Base-by-base conservation (phyloP, 92 coral and sea anemone species). In the Paramuricea clavata region DNA sequence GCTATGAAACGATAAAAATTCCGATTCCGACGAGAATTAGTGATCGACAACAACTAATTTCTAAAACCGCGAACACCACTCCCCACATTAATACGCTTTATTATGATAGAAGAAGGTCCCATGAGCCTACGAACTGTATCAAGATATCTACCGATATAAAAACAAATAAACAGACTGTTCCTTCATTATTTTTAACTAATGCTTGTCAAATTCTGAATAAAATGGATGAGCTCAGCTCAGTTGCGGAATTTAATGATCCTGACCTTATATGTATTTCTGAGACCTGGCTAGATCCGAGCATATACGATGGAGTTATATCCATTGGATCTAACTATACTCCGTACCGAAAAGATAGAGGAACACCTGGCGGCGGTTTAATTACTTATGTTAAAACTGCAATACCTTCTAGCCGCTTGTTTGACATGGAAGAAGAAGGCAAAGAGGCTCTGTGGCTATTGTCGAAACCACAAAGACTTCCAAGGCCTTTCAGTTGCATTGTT, bases 401-500 rank as follows among this genome's bases (percentile, higher is more conserved):
- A 35, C 86, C 86, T 10, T 34, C 78, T 34, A 82, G 16, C 7
- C 86, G 86, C 9, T 49, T 82, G 62, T 49, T 26, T 3, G 26
- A 82, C 8, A 0, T 81, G 25, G 85, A 81, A n/a, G 72, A 30
- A 27, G 74, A 81, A 13, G 52, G 74, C n/a, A 81, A 81, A 60
- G 85, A 81, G 54, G 74, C 36, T 60, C 26, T 60, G 17, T 81
- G 85, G 87, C 28, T 83, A 2, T 11, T 83, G 36, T 69, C 47
- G 56, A 69, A 83, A 71, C 81, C 69, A 32, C 35, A 78, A 43
- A 83, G 87, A 49, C 30, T 70, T 19, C 68, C 87, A 35, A 36
- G 87, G 65, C 78, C 87, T 41, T 82, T 61, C 76, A 82, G 87
- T 61, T 42, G 52, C 27, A 82, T 82, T 27, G 26, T 82, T 22